Percentiles rank a stretch among this genome's conserved stretches.
These are phyloP conservation scores for Platynereis dumerilii DNA, from an alignment of 2,888 invertebrate genomes.

Conservation along the genomic window DNA sequence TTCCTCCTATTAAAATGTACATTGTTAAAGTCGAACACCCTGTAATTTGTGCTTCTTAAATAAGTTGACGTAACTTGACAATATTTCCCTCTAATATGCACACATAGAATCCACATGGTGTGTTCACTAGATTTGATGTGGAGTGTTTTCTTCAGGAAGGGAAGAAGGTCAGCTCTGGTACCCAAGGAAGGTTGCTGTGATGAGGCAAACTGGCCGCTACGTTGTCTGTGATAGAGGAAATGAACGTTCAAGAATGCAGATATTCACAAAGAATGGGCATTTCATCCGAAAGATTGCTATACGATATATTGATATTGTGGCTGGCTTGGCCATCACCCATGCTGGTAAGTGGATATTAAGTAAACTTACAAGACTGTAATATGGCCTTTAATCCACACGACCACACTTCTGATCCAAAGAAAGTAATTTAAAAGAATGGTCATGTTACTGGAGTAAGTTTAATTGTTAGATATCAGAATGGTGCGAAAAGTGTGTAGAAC, in stretches of 20 bases:
- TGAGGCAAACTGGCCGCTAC: constrained; percentile 61
- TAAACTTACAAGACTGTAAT: background rate
- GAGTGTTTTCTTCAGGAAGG: constrained; percentile 50
- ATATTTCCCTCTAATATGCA: no score
- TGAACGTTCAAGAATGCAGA: constrained; percentile 95
- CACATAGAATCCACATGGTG: no score
- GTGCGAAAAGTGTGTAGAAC: no score
- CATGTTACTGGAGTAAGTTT: no score
- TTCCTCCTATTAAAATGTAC: no score
- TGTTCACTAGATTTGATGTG: no score
- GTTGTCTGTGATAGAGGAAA: constrained; percentile 98
- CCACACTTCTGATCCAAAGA: background rate
- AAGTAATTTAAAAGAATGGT: no score
- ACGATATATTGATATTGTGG: constrained; percentile 72
- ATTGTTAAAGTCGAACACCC: no score
- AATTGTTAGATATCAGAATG: no score
- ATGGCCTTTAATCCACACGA: background rate
- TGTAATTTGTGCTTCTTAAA: no score
- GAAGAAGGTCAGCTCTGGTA: constrained; percentile 98
- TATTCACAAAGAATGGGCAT: constrained; percentile 93
- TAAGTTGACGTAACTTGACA: no score
- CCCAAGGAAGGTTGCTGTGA: constrained; percentile 87
- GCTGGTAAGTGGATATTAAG: constrained; percentile 71
- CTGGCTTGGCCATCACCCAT: constrained; percentile 90
- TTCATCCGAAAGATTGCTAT: constrained; percentile 92